These are phyloP conservation scores for Gambelia wislizenii DNA, from an alignment of 2,797 vertebrate genomes.

Conservation along the genomic window DNA sequence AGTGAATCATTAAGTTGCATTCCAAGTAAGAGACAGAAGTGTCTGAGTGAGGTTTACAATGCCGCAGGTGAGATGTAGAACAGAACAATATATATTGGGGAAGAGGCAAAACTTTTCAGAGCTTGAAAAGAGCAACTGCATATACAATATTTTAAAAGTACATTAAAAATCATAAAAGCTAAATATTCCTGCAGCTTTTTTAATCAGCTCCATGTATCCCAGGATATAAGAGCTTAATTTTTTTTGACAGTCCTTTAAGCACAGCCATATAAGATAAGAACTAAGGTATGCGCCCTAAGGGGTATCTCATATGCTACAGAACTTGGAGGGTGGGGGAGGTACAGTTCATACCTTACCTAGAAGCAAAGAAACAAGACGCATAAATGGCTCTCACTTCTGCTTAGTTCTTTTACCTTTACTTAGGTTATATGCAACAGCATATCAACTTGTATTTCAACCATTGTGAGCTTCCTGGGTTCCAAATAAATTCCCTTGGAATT, in stretches of 20 bases:
- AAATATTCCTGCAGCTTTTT: neutral
- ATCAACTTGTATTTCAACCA: neutral
- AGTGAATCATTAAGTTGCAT: constrained; percentile 66
- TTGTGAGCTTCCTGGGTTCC: neutral
- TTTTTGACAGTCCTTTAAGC: constrained; percentile 10
- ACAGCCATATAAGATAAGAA: constrained; percentile 19
- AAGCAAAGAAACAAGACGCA: neutral
- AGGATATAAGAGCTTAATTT: neutral
- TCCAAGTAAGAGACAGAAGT: constrained; percentile 60
- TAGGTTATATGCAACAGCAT: neutral
- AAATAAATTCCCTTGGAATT: neutral
- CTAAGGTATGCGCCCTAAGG: constrained; percentile 18
- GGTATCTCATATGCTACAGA: neutral
- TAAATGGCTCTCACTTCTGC: neutral
- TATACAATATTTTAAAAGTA: neutral
- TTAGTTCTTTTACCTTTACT: neutral
- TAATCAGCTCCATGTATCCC: accelerated
- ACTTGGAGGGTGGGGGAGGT: neutral
- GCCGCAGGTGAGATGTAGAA: constrained; percentile 67
- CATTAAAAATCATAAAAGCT: neutral
- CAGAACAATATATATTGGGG: constrained; percentile 57
- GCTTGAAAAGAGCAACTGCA: constrained; percentile 47
- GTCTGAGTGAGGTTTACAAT: constrained; percentile 30
- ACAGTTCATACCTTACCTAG: neutral
- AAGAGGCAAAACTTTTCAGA: constrained; percentile 53